phyloP scores from a whole-genome alignment of 2,888 invertebrate genomes.

The Dryobota labecula region DNA sequence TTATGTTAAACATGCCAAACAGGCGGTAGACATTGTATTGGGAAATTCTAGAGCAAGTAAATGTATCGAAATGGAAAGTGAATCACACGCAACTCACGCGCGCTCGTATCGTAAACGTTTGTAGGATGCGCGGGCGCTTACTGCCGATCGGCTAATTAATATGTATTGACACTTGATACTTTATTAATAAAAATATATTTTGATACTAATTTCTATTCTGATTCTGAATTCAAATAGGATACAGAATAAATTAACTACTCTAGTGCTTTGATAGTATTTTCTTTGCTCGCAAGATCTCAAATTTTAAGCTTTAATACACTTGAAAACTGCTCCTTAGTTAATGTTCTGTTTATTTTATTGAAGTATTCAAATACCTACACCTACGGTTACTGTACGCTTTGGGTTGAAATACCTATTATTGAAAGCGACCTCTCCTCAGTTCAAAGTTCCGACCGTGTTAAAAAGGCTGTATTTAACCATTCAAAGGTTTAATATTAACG shows the following conservation, averaged over 20 bases:
- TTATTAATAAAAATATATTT: constrained; percentile 6
- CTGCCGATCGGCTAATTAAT: constrained; percentile 51
- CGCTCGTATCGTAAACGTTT: constrained; percentile 38
- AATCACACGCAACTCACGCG: constrained; percentile 65
- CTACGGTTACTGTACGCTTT: background rate
- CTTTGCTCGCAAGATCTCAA: background rate
- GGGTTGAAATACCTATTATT: background rate
- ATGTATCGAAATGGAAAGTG: constrained; percentile 79
- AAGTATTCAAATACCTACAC: background rate
- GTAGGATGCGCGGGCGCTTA: constrained; percentile 44
- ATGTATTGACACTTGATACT: constrained; percentile 27
- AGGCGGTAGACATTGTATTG: constrained; percentile 58
- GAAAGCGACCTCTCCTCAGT: background rate
- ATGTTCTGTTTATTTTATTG: background rate
- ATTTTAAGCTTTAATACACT: background rate
- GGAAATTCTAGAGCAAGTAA: constrained; percentile 66
- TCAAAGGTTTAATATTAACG: constrained; percentile 17
- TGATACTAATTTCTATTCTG: constrained; percentile 2
- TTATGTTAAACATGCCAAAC: constrained; percentile 57
- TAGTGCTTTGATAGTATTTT: background rate
- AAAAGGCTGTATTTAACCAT: background rate
- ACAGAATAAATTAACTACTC: constrained; percentile 21
- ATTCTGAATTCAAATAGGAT: constrained; percentile 6
- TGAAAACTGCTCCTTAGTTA: background rate
- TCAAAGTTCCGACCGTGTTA: constrained; percentile 8